These are phyloP conservation scores for Lampropteryx suffumata DNA, from an alignment of 2,888 invertebrate genomes.

Conservation along the genomic window DNA sequence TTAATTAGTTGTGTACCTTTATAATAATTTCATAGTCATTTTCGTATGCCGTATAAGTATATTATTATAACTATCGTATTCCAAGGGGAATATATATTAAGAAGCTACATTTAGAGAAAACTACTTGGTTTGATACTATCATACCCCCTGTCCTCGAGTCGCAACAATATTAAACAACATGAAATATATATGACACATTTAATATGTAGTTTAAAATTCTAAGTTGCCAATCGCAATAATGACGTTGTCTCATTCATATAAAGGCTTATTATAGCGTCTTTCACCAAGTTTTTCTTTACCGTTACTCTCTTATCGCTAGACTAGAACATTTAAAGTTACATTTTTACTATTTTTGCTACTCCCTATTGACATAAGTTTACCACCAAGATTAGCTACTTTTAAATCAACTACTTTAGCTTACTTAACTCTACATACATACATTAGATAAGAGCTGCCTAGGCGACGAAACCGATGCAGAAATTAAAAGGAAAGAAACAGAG, in stretches of 20 bases:
- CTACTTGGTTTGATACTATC: conserved; percentile 75
- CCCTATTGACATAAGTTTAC: conserved; percentile 82
- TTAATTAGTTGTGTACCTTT: conserved; percentile 64
- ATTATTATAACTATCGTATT: conserved; percentile 64
- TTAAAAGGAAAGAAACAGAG: conserved; percentile 46
- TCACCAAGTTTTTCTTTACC: conserved; percentile 78
- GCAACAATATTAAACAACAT: conserved; percentile 59
- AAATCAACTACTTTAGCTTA: conserved; percentile 70
- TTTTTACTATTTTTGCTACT: conserved; percentile 71
- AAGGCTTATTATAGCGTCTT: conserved; percentile 81
- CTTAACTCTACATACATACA: conserved; percentile 82
- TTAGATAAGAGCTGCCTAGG: conserved; percentile 63
- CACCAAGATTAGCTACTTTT: conserved; percentile 75
- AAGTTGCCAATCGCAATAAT: conserved; percentile 81
- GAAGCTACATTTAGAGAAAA: conserved; percentile 77
- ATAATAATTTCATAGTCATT: conserved; percentile 69
- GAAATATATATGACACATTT: conserved; percentile 69
- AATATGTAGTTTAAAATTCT: conserved; percentile 68
- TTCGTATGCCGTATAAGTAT: conserved; percentile 70
- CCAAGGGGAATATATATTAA: conserved; percentile 67
- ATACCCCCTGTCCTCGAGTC: conserved; percentile 72
- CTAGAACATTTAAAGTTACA: conserved; percentile 77
- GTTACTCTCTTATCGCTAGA: conserved; percentile 72
- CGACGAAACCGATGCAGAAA: conserved; percentile 53
- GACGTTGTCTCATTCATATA: conserved; percentile 57